phyloP scores from a whole-genome alignment of 2,888 invertebrate genomes.

The Eristalis pertinax region DNA sequence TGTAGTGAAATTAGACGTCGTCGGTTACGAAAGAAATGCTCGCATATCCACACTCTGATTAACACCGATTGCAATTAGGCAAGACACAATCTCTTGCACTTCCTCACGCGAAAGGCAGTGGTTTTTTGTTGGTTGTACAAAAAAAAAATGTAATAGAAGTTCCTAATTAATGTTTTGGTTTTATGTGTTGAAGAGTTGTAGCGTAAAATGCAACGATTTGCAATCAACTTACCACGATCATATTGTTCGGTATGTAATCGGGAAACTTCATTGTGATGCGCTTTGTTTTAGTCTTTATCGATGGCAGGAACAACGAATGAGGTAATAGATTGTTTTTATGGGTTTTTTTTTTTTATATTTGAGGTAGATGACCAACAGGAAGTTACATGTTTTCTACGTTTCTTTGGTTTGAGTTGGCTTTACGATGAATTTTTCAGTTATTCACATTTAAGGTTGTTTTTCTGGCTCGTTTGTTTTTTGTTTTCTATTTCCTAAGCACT shows the following conservation, averaged over 20 bases:
- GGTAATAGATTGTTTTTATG: neutral
- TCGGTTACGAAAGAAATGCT: conserved; percentile 52
- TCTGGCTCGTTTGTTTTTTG: too few species aligned
- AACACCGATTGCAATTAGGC: conserved; percentile 52
- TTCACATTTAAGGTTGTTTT: neutral
- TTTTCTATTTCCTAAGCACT: neutral
- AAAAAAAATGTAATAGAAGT: neutral
- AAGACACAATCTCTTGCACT: conserved; percentile 13
- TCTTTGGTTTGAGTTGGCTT: conserved; percentile 29
- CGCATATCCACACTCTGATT: conserved; percentile 64
- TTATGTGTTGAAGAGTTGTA: too few species aligned
- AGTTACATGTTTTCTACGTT: conserved; percentile 33
- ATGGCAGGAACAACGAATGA: conserved; percentile 8
- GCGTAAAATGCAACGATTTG: conserved; percentile 39
- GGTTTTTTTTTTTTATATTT: conserved; percentile 2
- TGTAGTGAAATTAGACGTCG: conserved; percentile 38
- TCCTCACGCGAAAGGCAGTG: neutral
- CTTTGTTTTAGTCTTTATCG: conserved; percentile 3
- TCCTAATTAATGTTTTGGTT: conserved; percentile 37
- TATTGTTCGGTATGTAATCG: conserved; percentile 80
- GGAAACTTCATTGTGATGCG: conserved; percentile 78
- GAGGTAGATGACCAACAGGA: conserved; percentile 42
- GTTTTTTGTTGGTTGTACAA: neutral
- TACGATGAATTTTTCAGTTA: neutral
- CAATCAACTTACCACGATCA: conserved; percentile 76